These are phyloP conservation scores for Notolabrus celidotus DNA, from an alignment of 2,797 vertebrate genomes.

Conservation along the genomic window DNA sequence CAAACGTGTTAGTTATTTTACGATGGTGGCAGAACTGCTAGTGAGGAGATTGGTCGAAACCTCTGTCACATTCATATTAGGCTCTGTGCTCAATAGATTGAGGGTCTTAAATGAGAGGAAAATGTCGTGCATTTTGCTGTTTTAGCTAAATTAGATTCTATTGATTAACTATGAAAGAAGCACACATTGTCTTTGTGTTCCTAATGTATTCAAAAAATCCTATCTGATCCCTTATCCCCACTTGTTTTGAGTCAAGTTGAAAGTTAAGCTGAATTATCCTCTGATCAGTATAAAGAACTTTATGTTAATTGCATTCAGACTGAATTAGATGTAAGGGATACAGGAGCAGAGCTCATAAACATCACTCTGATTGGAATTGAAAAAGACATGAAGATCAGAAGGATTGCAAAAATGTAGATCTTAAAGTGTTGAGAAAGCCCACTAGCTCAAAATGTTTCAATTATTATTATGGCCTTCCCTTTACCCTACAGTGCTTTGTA, in stretches of 20 bases:
- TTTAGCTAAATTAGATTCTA: conserved; percentile 57
- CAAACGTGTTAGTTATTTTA: conserved; percentile 70
- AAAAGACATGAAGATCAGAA: conserved; percentile 21
- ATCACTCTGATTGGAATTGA: conserved; percentile 14
- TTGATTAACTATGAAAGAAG: conserved; percentile 46
- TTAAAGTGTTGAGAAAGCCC: conserved; percentile 32
- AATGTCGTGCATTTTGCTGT: conserved; percentile 54
- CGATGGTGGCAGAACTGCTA: conserved; percentile 65
- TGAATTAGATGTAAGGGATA: conserved; percentile 33
- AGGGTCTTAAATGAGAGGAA: conserved; percentile 46
- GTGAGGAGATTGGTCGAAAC: conserved; percentile 59
- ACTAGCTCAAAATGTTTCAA: conserved; percentile 37
- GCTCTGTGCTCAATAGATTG: conserved; percentile 48
- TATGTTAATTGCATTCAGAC: conserved; percentile 25
- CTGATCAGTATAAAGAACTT: conserved; percentile 26
- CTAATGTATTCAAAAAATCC: conserved; percentile 49
- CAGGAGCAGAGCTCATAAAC: conserved; percentile 21
- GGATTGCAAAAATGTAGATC: not conserved
- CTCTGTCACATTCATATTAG: conserved; percentile 58
- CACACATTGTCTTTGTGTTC: conserved; percentile 52
- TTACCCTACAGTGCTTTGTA: conserved; percentile 48
- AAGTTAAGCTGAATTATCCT: not conserved
- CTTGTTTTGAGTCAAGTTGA: conserved; percentile 29
- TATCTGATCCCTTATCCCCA: conserved; percentile 22
- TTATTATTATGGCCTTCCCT: conserved; percentile 49